Evolutionary conservation across 2,797 vertebrate species (phyloP).

Genomic region (Caiman crocodilus): DNA sequence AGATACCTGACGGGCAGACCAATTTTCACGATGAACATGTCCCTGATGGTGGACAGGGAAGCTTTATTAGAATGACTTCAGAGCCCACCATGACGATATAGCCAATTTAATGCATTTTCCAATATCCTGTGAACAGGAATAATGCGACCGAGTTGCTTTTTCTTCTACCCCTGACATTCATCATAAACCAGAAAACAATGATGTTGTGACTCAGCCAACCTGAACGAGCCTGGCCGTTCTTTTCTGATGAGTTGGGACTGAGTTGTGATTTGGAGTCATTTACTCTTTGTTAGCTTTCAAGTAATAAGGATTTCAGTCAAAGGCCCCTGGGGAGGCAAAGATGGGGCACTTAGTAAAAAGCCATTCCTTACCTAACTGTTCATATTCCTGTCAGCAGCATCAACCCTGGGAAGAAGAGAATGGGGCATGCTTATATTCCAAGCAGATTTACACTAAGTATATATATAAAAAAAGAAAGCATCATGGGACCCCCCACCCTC

Average conservation of each 20-base stretch:
- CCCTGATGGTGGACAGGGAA: not conserved
- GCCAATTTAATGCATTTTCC: conserved; percentile 47
- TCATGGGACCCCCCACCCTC: conserved; percentile 46
- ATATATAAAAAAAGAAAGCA: conserved; percentile 14
- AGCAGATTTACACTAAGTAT: not conserved
- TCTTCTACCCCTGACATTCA: conserved; percentile 59
- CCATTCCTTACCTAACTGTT: conserved; percentile 4
- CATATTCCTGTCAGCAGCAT: too few relatives aligned
- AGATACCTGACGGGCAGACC: not conserved
- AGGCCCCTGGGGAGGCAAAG: conserved; percentile 9
- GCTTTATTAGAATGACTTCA: conserved; percentile 6
- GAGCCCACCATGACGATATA: conserved; percentile 11
- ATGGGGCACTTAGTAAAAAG: conserved; percentile 48
- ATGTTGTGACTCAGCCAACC: conserved; percentile 70
- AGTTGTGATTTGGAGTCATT: conserved; percentile 17
- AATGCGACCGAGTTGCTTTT: conserved; percentile 55
- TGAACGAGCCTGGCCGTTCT: conserved; percentile 26
- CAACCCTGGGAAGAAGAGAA: not conserved
- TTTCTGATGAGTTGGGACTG: conserved; percentile 44
- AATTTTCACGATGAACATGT: not conserved
- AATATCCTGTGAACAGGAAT: conserved; percentile 58
- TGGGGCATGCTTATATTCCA: conserved; percentile 26
- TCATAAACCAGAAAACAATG: conserved; percentile 56
- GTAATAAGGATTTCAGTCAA: conserved; percentile 40
- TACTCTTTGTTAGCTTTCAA: conserved; percentile 48